Percentiles rank a stretch among this genome's conserved stretches.
Conservation (phyloP, 2,113 vertebrate genomes). For the Carassius carassius region DNA sequence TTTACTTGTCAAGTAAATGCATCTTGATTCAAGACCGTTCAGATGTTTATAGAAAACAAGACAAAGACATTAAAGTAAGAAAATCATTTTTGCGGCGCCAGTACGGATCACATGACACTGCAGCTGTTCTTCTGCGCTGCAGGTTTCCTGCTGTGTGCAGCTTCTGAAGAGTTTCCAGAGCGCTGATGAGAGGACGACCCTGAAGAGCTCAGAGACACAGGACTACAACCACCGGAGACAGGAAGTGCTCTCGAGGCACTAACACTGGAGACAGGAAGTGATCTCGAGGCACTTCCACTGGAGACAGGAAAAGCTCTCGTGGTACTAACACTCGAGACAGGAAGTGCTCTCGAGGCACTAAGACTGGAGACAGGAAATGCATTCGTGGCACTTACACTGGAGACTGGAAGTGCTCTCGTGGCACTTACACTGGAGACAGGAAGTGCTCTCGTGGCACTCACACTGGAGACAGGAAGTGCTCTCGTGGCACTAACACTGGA, state of each 20-base stretch:
- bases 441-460: no score
- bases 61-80: no score
- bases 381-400: rapidly evolving
- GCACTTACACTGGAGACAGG: no score
- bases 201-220: background rate
- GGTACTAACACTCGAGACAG: background rate
- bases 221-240: background rate
- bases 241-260: background rate
- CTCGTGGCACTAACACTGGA: background rate
- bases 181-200: background rate
- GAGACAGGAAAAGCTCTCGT: background rate
- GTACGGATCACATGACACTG: background rate
- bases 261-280: background rate
- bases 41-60: no score
- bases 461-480: no score
- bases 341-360: rapidly evolving
- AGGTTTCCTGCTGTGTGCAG: background rate
- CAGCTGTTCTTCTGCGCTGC: background rate
- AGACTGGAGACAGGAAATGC: background rate
- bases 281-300: rapidly evolving
- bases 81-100: no score
- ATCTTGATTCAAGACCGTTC: no score
- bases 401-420: background rate
- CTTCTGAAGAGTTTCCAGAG: background rate
- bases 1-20: no score